A percentile compares a stretch with the other conserved stretches of the same genome.
Conservation (phyloP, 2,797 vertebrate genomes). For the Xenopus petersii region DNA sequence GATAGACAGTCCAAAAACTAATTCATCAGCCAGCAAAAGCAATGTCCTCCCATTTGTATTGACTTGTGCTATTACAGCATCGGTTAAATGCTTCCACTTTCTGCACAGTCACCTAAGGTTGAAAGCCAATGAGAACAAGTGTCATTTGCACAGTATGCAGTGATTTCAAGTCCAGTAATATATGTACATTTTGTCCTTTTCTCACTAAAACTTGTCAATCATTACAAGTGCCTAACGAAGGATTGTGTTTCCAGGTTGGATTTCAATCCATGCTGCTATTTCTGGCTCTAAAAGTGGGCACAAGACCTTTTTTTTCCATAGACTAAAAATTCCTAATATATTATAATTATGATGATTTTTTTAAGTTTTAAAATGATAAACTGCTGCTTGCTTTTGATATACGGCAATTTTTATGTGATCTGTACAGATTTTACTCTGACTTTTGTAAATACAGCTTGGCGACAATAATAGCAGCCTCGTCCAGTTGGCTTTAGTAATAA, state of each 20-base stretch:
- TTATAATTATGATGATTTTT: constrained; percentile 11
- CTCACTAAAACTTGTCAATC: constrained; percentile 18
- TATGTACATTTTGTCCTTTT: not conserved
- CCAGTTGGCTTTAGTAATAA: too few species aligned
- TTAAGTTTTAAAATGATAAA: not conserved
- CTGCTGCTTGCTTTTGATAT: too few species aligned
- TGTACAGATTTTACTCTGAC: too few species aligned
- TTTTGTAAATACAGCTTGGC: too few species aligned
- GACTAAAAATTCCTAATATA: constrained; percentile 19
- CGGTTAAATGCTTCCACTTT: constrained; percentile 3
- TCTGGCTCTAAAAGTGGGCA: not conserved
- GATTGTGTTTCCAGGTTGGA: constrained; percentile 27
- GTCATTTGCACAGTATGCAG: constrained; percentile 31
- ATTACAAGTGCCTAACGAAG: constrained; percentile 37
- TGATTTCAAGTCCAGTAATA: constrained; percentile 23
- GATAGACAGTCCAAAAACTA: too few species aligned
- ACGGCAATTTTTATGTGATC: too few species aligned
- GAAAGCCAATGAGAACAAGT: constrained; percentile 18
- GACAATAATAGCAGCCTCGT: too few species aligned
- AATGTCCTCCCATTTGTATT: too few species aligned
- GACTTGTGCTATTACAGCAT: too few species aligned
- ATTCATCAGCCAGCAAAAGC: too few species aligned
- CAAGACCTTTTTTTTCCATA: constrained; percentile 1
- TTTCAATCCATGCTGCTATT: constrained; percentile 17
- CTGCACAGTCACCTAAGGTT: constrained; percentile 9